These are phyloP conservation scores for Globia sparganii DNA, from an alignment of 2,888 invertebrate genomes.

Conservation along the genomic window DNA sequence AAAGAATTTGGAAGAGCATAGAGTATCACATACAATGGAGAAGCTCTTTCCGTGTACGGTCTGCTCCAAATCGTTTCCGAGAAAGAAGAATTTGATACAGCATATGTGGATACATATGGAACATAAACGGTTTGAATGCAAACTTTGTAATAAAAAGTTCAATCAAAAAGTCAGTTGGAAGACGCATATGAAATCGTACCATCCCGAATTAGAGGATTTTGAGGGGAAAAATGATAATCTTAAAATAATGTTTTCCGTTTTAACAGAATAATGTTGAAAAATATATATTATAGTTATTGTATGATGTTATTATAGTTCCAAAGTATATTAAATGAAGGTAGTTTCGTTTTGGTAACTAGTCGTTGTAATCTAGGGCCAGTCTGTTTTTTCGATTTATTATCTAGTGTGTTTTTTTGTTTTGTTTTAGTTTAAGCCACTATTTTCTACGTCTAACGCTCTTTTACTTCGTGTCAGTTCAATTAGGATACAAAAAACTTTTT, in stretches of 20 bases:
- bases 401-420: neutral
- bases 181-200: conserved; percentile 84
- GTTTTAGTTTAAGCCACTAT: neutral
- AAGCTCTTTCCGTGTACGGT: conserved; percentile 87
- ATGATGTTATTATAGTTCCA: conserved; percentile 19
- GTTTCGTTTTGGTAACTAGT: conserved; percentile 38
- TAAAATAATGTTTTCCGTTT: conserved; percentile 73
- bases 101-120: conserved; percentile 88
- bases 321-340: conserved; percentile 29
- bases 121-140: conserved; percentile 83
- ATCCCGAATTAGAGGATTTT: conserved; percentile 79
- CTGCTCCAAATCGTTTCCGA: conserved; percentile 85
- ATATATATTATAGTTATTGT: neutral
- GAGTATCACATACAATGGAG: conserved; percentile 89
- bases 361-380: conserved; percentile 45
- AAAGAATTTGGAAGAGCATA: conserved; percentile 83
- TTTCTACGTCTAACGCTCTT: neutral
- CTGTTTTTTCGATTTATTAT: neutral
- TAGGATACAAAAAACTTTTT: neutral
- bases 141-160: conserved; percentile 83
- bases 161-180: conserved; percentile 87
- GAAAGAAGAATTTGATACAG: conserved; percentile 83
- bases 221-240: conserved; percentile 77
- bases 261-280: conserved; percentile 58
- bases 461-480: neutral